Percentiles rank a stretch among this genome's conserved stretches.
Evolutionary conservation across 1,140 invertebrate species (phyloP).

Genomic region (Ips typographus): DNA sequence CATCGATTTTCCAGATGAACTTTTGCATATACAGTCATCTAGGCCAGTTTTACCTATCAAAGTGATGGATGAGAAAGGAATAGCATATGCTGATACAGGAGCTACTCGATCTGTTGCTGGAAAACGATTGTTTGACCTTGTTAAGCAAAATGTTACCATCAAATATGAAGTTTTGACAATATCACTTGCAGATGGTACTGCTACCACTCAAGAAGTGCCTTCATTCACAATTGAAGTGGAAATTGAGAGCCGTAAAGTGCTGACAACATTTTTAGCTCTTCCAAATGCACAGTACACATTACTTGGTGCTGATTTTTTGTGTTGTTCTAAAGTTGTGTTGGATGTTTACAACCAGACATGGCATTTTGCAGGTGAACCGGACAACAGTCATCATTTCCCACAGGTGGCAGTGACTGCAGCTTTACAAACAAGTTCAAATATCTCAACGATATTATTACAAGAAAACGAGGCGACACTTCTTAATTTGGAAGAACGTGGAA

Average conservation of each 20-base stretch:
- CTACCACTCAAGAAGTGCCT: not conserved
- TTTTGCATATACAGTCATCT: too few relatives aligned
- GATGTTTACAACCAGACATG: not conserved
- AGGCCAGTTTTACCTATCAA: not conserved
- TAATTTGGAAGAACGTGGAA: not conserved
- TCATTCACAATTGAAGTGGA: not conserved
- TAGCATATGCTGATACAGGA: not conserved
- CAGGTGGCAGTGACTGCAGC: not conserved
- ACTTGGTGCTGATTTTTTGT: not conserved
- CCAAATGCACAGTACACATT: constrained; percentile 1
- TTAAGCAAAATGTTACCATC: not conserved
- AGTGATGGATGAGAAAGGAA: not conserved
- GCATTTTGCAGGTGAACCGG: not conserved
- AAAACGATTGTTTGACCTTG: not conserved
- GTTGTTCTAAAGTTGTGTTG: not conserved
- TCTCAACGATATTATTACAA: not conserved
- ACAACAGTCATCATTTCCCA: not conserved
- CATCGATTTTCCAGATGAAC: too few relatives aligned
- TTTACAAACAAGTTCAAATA: not conserved
- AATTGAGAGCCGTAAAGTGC: not conserved
- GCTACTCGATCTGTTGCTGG: not conserved
- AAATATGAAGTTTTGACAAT: not conserved
- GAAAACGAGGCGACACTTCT: not conserved
- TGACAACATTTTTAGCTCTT: not conserved
- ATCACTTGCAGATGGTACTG: not conserved